Evolutionary conservation across 2,888 invertebrate genomes (phyloP), one percentile per base, ranked within the genome.

Genomic region (Archips crataeganus): DNA sequence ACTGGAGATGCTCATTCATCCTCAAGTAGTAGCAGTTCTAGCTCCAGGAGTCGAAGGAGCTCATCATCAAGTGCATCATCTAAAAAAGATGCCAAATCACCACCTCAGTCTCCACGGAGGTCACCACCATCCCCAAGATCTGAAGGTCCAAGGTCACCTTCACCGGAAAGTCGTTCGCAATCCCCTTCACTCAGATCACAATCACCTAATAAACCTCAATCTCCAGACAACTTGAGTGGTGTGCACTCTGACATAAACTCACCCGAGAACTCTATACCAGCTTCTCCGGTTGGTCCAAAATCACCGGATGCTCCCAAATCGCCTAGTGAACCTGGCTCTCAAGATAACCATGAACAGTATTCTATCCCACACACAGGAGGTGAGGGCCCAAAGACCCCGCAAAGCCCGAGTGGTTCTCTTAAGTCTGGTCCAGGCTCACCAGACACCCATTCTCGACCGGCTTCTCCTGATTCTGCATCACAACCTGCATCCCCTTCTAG

Each of bases 1-100:
- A 82, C 84, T 81, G 87, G 89, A 80, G 87, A 90, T 86, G 88
- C 85, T 80, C 89, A 86, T 75, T 89, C 94, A 78, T 90, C 94
- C 79, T 92, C 94, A 76, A 93, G 93, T 86, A 93, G 93, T 85
- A 94, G 94, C 88, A 94, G 94, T 79, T 90, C 94, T 75, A 90
- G 90, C 80, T 94, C 93, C 63, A 88, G 93, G 76, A 93, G 94
- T 80, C 84, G 90, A 77, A 84, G 90, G 75, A 92, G 93, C 79
- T 91, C 94, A 72, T 93, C 94, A 61, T 91, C 93, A 77, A 92
- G 91, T 84, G 90, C 87, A 72, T 84, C 80, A 77, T 90, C 90
- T 73, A 94, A 93, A 82, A 93, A 91, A 81, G 85, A 85, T 79
- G 81, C 83, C 9, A 94, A 93, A 67, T 90, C 90, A 45, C 88